Percentiles rank a stretch among this genome's conserved stretches.
Evolutionary conservation across 1,140 invertebrate species (phyloP).

Genomic region (Hyposmocoma kahamanoa): DNA sequence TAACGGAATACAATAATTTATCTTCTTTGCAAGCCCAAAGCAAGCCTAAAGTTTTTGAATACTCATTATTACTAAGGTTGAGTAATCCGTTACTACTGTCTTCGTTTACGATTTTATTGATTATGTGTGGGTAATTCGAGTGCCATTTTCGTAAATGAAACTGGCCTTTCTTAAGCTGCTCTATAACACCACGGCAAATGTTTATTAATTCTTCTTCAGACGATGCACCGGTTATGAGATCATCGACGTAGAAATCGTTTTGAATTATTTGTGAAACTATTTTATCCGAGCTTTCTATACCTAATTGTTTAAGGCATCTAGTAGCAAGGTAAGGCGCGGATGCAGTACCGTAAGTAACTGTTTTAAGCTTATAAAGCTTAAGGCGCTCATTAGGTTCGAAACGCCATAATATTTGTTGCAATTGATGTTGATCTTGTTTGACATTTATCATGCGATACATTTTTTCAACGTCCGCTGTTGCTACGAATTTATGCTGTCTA

Average conservation of each 20-base stretch:
- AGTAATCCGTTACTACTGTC: background rate
- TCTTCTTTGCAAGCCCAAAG: background rate
- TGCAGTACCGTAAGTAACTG: slow-evolving; percentile 2
- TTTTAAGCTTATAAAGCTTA: too few species aligned
- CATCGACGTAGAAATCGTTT: background rate
- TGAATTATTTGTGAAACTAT: background rate
- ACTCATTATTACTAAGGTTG: background rate
- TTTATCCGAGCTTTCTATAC: background rate
- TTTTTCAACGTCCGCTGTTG: too few species aligned
- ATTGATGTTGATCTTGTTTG: slow-evolving; percentile 12
- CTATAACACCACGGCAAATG: background rate
- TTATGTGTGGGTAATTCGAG: too few species aligned
- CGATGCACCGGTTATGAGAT: too few species aligned
- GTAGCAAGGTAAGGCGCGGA: slow-evolving; percentile 8
- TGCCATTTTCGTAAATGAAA: too few species aligned
- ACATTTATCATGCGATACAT: slow-evolving; percentile 33
- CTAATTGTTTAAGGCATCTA: slow-evolving; percentile 5
- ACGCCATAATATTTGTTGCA: too few species aligned
- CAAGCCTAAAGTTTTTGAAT: background rate
- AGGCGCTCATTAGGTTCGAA: too few species aligned
- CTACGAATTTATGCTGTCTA: slow-evolving; percentile 19
- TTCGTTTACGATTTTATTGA: background rate
- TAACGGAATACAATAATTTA: background rate
- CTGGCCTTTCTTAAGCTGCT: background rate
- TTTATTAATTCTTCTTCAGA: slow-evolving; percentile 1